Percentiles rank a stretch among this genome's conserved stretches.
These are phyloP conservation scores for Diplazon laetatorius DNA, from an alignment of 2,888 invertebrate species.

Conservation along the genomic window DNA sequence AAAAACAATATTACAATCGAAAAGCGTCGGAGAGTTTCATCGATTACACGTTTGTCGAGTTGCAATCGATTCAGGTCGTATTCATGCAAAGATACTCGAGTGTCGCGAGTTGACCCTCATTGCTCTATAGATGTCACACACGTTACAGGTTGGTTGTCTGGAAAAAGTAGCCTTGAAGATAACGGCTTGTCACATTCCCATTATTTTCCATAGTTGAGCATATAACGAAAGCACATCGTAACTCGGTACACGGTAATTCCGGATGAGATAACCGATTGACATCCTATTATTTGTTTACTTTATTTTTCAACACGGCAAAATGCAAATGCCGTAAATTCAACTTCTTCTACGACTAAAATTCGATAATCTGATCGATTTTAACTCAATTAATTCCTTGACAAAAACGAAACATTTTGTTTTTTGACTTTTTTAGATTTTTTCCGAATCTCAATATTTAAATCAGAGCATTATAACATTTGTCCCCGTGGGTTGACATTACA, in stretches of 20 bases:
- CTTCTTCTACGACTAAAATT: too few relatives aligned
- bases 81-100: background rate
- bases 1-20: too few relatives aligned
- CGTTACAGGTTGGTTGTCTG: constrained; percentile 2
- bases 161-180: constrained; percentile 20
- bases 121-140: constrained; percentile 2
- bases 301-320: too few relatives aligned
- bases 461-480: too few relatives aligned
- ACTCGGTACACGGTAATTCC: background rate
- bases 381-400: too few relatives aligned
- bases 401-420: too few relatives aligned
- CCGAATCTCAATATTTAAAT: too few relatives aligned
- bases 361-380: too few relatives aligned
- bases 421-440: too few relatives aligned
- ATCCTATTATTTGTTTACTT: background rate
- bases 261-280: background rate
- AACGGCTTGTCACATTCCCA: constrained; percentile 19
- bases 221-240: background rate
- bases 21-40: too few relatives aligned
- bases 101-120: background rate
- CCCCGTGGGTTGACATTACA: too few relatives aligned
- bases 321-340: too few relatives aligned
- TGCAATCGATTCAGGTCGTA: constrained; percentile 7
- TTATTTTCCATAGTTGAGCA: constrained; percentile 17
- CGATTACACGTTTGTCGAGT: background rate